Percentiles rank a stretch among this genome's conserved stretches.
Evolutionary conservation across 1,140 invertebrate species (phyloP).

Genomic region (Gonioctena quinquepunctata): DNA sequence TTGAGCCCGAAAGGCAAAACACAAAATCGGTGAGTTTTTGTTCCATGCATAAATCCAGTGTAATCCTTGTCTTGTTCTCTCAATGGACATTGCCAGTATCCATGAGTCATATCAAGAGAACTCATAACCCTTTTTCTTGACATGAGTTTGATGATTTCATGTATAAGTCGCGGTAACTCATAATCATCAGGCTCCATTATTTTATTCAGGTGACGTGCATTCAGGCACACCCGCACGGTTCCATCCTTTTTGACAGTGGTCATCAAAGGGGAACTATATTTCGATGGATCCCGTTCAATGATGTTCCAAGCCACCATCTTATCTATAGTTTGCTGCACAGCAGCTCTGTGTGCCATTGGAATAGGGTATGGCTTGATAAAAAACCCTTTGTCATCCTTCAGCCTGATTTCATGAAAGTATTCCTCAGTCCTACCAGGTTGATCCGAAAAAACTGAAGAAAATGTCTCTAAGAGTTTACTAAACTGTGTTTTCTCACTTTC

Average conservation of each 20-base stretch:
- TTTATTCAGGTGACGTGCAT: background rate
- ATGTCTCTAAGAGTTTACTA: too few species aligned
- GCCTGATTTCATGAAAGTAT: background rate
- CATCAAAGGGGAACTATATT: background rate
- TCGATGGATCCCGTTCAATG: background rate
- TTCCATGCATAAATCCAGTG: background rate
- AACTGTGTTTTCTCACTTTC: too few species aligned
- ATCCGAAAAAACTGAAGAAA: too few species aligned
- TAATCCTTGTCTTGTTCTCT: background rate
- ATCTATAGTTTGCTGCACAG: background rate
- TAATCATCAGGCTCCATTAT: background rate
- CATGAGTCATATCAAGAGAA: background rate
- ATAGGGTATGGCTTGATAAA: background rate
- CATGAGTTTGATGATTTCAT: background rate
- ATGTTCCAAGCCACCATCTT: background rate
- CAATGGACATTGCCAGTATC: background rate
- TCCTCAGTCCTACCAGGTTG: background rate
- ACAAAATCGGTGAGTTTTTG: background rate
- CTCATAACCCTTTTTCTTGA: background rate
- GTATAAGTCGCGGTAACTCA: background rate
- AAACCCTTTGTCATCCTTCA: background rate
- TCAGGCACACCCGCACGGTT: background rate
- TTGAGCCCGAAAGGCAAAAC: background rate
- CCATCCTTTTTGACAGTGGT: background rate
- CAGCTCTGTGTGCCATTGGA: background rate